A percentile compares a stretch with the other conserved stretches of the same genome.
Conservation (phyloP, 2,797 vertebrate genomes). For the Arnoldichthys spilopterus region DNA sequence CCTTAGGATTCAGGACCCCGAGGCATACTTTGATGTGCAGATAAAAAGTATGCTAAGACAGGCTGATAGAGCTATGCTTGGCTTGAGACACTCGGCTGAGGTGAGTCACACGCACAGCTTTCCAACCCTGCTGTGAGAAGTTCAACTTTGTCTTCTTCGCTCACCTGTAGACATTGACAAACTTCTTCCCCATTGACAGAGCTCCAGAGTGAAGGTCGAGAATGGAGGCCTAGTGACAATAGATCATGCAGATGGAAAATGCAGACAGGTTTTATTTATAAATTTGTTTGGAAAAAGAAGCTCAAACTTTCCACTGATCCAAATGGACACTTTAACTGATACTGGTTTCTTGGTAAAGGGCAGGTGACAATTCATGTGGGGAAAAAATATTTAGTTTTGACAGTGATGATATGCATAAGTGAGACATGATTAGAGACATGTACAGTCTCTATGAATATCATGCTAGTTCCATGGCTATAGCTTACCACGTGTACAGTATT, state of each 20-base stretch:
- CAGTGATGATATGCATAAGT: too few relatives aligned
- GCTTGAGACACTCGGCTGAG: conserved; percentile 8
- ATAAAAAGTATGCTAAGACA: conserved; percentile 24
- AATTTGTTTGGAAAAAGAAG: background rate
- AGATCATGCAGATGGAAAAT: background rate
- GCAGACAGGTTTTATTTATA: background rate
- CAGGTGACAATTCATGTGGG: too few relatives aligned
- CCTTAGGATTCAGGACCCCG: conserved; percentile 16
- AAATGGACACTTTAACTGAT: conserved; percentile 2
- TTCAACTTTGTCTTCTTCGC: conserved; percentile 32
- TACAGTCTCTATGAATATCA: too few relatives aligned
- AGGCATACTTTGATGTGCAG: conserved; percentile 48
- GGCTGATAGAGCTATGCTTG: conserved; percentile 14
- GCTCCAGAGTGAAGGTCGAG: conserved; percentile 95
- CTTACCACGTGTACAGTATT: conserved; percentile 2
- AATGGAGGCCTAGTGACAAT: conserved; percentile 86
- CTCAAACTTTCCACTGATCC: background rate
- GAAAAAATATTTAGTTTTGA: too few relatives aligned
- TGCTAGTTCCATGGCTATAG: too few relatives aligned
- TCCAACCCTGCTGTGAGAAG: background rate
- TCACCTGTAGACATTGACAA: conserved; percentile 97
- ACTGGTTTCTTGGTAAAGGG: too few relatives aligned
- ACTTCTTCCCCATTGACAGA: conserved; percentile 92
- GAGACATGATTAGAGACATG: too few relatives aligned
- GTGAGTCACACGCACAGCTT: conserved; percentile 3